These are phyloP conservation scores for Tuberolachnus salignus DNA, from an alignment of 2,888 invertebrate species.

Conservation along the genomic window DNA sequence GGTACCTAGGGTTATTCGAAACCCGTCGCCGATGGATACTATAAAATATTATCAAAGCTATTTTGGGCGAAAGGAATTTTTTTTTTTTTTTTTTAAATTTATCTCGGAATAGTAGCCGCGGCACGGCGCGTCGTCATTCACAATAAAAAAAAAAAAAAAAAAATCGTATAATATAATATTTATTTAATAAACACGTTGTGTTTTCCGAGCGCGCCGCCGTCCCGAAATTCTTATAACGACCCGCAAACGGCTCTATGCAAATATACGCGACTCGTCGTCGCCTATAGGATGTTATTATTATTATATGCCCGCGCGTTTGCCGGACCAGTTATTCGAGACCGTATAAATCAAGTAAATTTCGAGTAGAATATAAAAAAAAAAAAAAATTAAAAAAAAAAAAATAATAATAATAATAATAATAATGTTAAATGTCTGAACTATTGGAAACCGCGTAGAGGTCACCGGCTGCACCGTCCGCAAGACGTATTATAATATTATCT, in stretches of 20 bases:
- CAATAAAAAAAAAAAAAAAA: too few species aligned
- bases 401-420: neutral
- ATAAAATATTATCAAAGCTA: too few species aligned
- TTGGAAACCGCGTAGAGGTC: slow-evolving; percentile 31
- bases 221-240: slow-evolving; percentile 43
- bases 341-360: slow-evolving; percentile 52
- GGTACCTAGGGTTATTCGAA: too few species aligned
- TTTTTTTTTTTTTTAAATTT: too few species aligned
- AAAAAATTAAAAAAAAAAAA: slow-evolving; percentile 1
- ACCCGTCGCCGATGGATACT: too few species aligned
- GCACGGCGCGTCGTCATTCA: too few species aligned
- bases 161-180: neutral
- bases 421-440: slow-evolving; percentile 19
- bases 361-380: slow-evolving; percentile 15
- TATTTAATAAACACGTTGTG: slow-evolving; percentile 49
- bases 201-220: neutral
- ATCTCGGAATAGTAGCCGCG: neutral
- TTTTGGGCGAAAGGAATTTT: too few species aligned
- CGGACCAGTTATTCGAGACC: slow-evolving; percentile 55
- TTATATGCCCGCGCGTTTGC: slow-evolving; percentile 1
- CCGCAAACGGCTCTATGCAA: slow-evolving; percentile 28
- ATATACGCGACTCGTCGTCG: slow-evolving; percentile 5
- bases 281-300: neutral
- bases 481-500: too few species aligned
- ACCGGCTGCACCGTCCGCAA: neutral